Evolutionary conservation across 2,797 vertebrate species (phyloP), one percentile per base, ranked within the genome.

Genomic region (Microctenopoma steveboyesi): DNA sequence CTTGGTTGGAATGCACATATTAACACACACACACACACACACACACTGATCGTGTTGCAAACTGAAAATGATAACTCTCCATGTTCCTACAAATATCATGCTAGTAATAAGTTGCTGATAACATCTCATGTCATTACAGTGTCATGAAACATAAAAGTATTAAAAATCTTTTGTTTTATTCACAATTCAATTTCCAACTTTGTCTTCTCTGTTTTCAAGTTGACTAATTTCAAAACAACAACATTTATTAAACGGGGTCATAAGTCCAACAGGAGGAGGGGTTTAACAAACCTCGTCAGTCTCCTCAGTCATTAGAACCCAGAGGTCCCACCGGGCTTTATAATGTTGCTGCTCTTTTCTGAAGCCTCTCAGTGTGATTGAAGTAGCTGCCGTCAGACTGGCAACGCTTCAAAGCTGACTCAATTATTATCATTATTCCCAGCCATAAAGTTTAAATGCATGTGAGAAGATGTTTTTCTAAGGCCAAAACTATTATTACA

Each of bases 261-360:
- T 22, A 71, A 60, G 49, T 72, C 71, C 22, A 39, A 46, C 63
- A 52, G 47, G 60, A 76, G 43, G 66, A 73, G 58, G 35, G 45
- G 58, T 62, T 62, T 70, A 67, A 78, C 74, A 72, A 50, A 18
- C 63, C 54, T 58, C 53, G 71, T 85, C 74, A 61, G 53, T 58
- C 43, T 75, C 69, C 70, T 79, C 18, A 30, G 46, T 73, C 64
- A 64, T 82, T 59, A 78, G n/a, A 37, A 58, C 55, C 47, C 2
- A 5, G 27, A 13, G 37, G 39, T 52, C 72, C 50, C 30, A 22
- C 56, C 47, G 64, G 18, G 62, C 47, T 61, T 40, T 63, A 75
- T 63, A 70, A 72, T 63, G 47, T 83, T 67, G 62, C 63, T 63
- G 76, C 83, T 70, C 61, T 79, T 72, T 83, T 52, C 71, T 64